phyloP scores from a whole-genome alignment of 1,140 invertebrate species.

The Diprion similis region DNA sequence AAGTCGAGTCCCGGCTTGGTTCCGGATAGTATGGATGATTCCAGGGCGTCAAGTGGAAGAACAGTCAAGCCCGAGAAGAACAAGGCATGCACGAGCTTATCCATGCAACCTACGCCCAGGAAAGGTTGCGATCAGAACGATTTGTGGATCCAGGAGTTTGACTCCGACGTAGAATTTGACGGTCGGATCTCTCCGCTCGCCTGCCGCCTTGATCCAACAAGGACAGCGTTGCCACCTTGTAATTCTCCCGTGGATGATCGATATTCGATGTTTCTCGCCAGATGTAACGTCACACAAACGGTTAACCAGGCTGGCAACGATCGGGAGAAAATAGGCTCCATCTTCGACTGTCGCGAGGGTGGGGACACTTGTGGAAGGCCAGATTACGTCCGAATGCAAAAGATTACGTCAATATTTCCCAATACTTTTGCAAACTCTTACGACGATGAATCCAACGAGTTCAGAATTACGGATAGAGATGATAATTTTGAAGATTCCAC shows the following conservation, averaged over 20 bases:
- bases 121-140: background rate
- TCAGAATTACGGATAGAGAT: background rate
- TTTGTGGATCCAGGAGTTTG: constrained; percentile 11
- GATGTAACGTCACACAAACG: background rate
- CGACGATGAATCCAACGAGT: background rate
- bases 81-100: background rate
- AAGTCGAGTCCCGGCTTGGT: background rate
- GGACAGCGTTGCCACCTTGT: background rate
- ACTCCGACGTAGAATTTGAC: constrained; percentile 8
- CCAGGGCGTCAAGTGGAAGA: background rate
- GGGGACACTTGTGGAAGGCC: background rate
- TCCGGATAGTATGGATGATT: background rate
- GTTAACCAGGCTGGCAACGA: background rate
- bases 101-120: background rate
- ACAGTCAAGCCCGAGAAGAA: constrained; percentile 1
- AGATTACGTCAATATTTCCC: background rate
- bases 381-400: background rate
- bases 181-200: background rate
- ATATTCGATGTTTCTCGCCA: background rate
- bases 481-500: constrained; percentile 9
- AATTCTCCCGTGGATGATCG: background rate
- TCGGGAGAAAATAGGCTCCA: background rate
- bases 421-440: background rate
- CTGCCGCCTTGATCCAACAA: background rate
- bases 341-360: background rate